phyloP scores from a whole-genome alignment of 2,113 vertebrate genomes.

The Eleginops maclovinus region DNA sequence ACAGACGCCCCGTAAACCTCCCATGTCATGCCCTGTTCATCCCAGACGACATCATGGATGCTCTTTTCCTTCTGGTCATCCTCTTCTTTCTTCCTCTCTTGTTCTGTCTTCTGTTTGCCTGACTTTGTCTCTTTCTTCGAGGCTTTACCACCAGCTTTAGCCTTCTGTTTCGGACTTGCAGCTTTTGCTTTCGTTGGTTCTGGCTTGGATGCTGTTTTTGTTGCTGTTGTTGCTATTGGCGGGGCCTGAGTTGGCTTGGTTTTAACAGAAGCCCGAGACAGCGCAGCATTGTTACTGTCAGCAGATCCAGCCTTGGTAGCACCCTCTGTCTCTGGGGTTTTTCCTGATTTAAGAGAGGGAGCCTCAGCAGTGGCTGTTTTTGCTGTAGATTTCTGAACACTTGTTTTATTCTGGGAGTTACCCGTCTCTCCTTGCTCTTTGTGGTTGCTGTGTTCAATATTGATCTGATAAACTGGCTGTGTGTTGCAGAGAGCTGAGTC shows the following conservation, averaged over 20 bases:
- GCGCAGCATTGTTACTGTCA: constrained; percentile 48
- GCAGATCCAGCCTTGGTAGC: constrained; percentile 51
- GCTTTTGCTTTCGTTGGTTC: not conserved
- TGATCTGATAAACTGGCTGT: constrained; percentile 83
- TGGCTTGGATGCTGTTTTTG: constrained; percentile 64
- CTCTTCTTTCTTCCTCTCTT: constrained; percentile 61
- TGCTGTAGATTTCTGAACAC: constrained; percentile 14
- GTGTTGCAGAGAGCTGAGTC: constrained; percentile 68
- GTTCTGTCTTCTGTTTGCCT: constrained; percentile 66
- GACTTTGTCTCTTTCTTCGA: constrained; percentile 73
- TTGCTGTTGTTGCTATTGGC: constrained; percentile 40
- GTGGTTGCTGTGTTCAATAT: constrained; percentile 63
- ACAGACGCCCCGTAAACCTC: constrained; percentile 97
- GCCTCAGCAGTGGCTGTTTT: constrained; percentile 53
- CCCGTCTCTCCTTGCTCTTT: constrained; percentile 45
- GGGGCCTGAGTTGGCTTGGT: constrained; percentile 46
- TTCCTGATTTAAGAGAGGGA: constrained; percentile 52
- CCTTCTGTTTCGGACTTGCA: constrained; percentile 40
- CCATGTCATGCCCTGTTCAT: constrained; percentile 99
- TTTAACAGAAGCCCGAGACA: constrained; percentile 47
- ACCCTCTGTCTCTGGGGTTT: constrained; percentile 41
- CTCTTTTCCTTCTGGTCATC: constrained; percentile 85
- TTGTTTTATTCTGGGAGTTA: constrained; percentile 27
- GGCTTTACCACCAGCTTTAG: constrained; percentile 50
- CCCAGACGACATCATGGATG: constrained; percentile 94